phyloP scores from a whole-genome alignment of 2,797 vertebrate genomes.

The Rhabdomys pumilio region DNA sequence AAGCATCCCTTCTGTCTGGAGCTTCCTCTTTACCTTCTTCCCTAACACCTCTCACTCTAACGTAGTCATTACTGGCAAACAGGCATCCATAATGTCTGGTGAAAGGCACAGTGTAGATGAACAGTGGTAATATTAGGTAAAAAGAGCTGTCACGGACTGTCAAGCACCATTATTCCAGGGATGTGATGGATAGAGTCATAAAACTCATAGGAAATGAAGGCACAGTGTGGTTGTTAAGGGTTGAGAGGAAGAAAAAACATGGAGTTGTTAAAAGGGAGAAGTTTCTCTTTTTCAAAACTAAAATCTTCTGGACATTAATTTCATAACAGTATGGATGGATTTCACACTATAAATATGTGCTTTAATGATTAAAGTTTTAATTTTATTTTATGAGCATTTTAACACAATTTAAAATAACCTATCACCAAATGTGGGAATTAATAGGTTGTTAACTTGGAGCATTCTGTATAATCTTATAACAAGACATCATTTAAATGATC shows the following conservation, averaged over 20 bases:
- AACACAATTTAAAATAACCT: neutral
- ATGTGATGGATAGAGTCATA: neutral
- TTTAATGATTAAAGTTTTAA: neutral
- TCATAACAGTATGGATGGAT: neutral
- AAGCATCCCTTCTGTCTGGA: neutral
- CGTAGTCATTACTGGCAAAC: neutral
- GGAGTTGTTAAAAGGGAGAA: neutral
- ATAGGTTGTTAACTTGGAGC: neutral
- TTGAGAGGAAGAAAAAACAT: neutral
- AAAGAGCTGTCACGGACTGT: neutral
- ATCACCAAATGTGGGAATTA: neutral
- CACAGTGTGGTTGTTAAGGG: neutral
- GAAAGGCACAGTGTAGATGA: neutral
- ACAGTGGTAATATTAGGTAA: neutral
- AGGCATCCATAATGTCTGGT: neutral
- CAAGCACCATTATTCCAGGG: neutral
- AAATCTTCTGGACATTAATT: neutral
- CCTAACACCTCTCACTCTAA: neutral
- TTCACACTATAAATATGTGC: neutral
- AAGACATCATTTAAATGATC: neutral
- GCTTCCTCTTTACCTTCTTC: neutral
- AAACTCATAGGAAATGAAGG: neutral
- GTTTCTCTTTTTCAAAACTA: slow-evolving; percentile 6
- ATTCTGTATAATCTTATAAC: slow-evolving; percentile 45
- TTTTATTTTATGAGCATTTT: neutral